Evolutionary conservation across 2,113 vertebrate species (phyloP).

Genomic region (Oplegnathus fasciatus): DNA sequence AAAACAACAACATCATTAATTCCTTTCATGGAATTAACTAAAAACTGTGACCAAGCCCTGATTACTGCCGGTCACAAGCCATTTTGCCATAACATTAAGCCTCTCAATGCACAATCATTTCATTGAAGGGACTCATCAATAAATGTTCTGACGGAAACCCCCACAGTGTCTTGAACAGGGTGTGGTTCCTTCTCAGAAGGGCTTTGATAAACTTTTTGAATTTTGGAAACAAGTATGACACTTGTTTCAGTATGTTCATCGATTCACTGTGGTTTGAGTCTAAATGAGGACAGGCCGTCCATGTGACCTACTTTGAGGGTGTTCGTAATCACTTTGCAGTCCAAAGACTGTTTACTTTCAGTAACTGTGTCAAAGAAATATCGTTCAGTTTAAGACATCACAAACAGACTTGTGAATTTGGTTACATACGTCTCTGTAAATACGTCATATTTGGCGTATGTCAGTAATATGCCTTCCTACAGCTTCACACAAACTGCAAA

Average conservation of each 20-base stretch:
- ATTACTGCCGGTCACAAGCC: slow-evolving; percentile 49
- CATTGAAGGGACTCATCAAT: slow-evolving; percentile 73
- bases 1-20: slow-evolving; percentile 55
- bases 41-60: slow-evolving; percentile 60
- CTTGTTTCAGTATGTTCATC: slow-evolving; percentile 5
- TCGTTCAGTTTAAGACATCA: not conserved
- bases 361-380: not conserved
- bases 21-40: slow-evolving; percentile 72
- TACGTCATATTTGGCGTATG: not conserved
- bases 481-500: not conserved
- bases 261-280: not conserved
- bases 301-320: not conserved
- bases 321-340: not conserved
- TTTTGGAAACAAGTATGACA: slow-evolving; percentile 22
- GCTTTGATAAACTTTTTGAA: slow-evolving; percentile 63
- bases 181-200: slow-evolving; percentile 69
- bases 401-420: not conserved
- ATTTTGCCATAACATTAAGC: slow-evolving; percentile 73
- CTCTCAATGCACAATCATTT: slow-evolving; percentile 78
- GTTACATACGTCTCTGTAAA: not conserved
- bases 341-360: not conserved
- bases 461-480: not conserved
- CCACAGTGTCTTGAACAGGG: slow-evolving; percentile 63
- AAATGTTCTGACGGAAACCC: slow-evolving; percentile 70
- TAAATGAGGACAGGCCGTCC: not conserved